Evolutionary conservation across 2,888 invertebrate genomes (phyloP), one percentile per base, ranked within the genome.

Genomic region (Chymomyza caudatula): DNA sequence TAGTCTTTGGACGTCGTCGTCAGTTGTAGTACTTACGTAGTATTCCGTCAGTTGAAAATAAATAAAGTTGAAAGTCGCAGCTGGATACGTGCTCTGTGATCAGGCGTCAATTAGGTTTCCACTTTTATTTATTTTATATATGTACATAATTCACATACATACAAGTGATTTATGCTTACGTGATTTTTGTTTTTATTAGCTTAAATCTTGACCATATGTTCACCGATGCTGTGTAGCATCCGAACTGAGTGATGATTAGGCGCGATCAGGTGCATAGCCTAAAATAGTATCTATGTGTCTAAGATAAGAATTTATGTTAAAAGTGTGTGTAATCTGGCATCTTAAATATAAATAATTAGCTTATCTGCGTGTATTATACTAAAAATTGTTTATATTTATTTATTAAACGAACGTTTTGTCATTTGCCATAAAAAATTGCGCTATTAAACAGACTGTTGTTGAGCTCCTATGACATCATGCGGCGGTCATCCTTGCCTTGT

Each of bases 81-180:
- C n/a, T 63, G 72, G 69, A 82, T 84, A 86, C 82, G 82, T 86
- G 84, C 71, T 77, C 54, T 71, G 56, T 64, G 77, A 65, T 67
- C 75, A 67, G 75, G 62, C 70, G 75, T 78, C 86, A 82, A 82
- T 82, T 78, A 75, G 73, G 69, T 76, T 71, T 75, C 66, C 82
- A 63, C 71, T 77, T 74, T 83, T 83, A 74, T 85, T 77, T 73
- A 74, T 72, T 65, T 64, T 74, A 71, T 78, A 8, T 69, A 71
- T 78, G 55, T 43, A 25, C 22, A 52, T 52, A 13, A 19, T 17
- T 29, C 4, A 43, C 17, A 23, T 53, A 15, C 22, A 23, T 53
- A 25, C 3, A 22, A 22, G 6, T 58, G 25, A 47, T 29, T 51
- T 66, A 65, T 63, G 72, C 84, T 83, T 76, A 85, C 78, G 78